Percentiles rank a stretch among this genome's conserved stretches.
Conservation (phyloP, 2,888 invertebrate species). For the Smittia aterrima region DNA sequence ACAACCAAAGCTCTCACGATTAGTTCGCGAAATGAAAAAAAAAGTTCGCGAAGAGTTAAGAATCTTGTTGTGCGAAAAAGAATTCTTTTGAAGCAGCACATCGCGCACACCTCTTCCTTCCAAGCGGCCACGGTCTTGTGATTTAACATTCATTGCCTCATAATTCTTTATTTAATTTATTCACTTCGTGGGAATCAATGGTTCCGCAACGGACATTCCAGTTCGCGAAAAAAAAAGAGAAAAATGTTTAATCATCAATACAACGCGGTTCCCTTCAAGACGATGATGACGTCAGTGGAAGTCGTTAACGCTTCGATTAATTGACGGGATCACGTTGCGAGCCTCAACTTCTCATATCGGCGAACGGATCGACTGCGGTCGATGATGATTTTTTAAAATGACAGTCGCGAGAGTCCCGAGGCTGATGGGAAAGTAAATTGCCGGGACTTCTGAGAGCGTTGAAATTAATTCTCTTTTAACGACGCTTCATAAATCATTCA, state of each 20-base stretch:
- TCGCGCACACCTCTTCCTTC: constrained; percentile 28
- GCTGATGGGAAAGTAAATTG: not conserved
- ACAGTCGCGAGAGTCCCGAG: not conserved
- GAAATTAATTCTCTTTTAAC: constrained; percentile 15
- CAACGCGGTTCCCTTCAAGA: not conserved
- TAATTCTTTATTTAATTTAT: constrained; percentile 34
- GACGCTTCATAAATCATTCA: constrained; percentile 9
- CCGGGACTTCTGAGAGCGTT: not conserved
- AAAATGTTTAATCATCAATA: not conserved
- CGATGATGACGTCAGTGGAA: not conserved
- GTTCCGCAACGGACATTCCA: constrained; percentile 34
- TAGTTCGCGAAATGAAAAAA: not conserved
- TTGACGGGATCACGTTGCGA: not conserved
- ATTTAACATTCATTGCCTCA: constrained; percentile 33
- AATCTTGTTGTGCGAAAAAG: constrained; percentile 5
- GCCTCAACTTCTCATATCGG: too few species aligned
- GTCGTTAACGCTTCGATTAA: not conserved
- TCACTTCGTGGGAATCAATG: constrained; percentile 40
- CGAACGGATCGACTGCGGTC: not conserved
- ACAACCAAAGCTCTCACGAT: not conserved
- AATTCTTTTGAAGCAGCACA: constrained; percentile 8
- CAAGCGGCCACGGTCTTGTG: constrained; percentile 13
- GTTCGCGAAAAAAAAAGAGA: not conserved
- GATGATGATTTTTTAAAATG: not conserved
- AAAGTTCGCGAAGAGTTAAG: not conserved